These are phyloP conservation scores for Bombylius major DNA, from an alignment of 2,888 invertebrate genomes.

Conservation along the genomic window DNA sequence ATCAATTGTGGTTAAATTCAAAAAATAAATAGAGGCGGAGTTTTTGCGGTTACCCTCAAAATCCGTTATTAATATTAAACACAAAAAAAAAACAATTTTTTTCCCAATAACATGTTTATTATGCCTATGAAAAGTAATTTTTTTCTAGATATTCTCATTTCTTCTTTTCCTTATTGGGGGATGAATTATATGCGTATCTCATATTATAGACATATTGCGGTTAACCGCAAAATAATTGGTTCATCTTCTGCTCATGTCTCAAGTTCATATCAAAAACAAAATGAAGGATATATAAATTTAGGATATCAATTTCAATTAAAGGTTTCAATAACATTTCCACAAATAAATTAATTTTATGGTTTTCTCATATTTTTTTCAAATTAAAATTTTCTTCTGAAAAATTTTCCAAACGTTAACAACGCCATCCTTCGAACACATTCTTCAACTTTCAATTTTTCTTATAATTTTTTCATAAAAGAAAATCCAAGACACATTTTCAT, in stretches of 20 bases:
- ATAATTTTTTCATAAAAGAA: background rate
- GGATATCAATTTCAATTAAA: background rate
- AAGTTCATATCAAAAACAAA: background rate
- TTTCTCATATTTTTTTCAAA: background rate
- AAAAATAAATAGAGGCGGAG: background rate
- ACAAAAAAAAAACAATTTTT: background rate
- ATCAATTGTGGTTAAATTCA: too few species aligned
- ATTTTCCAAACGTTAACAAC: constrained; percentile 6
- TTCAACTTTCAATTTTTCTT: constrained; percentile 1
- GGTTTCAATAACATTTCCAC: too few species aligned
- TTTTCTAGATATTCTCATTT: background rate
- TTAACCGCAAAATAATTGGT: constrained; percentile 39
- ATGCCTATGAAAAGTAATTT: too few species aligned
- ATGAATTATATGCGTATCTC: background rate
- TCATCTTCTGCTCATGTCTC: constrained; percentile 23
- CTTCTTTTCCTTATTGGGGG: background rate
- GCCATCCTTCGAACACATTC: constrained; percentile 4
- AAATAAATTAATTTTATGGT: too few species aligned
- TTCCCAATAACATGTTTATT: background rate
- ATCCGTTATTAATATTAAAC: background rate
- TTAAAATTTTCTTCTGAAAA: background rate
- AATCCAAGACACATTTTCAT: constrained; percentile 13
- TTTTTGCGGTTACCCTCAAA: background rate
- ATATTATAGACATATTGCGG: constrained; percentile 22
- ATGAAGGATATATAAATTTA: background rate